Percentiles rank a stretch among this genome's conserved stretches.
These are phyloP conservation scores for Uloborus diversus DNA, from an alignment of 1,140 invertebrate genomes.

Conservation along the genomic window DNA sequence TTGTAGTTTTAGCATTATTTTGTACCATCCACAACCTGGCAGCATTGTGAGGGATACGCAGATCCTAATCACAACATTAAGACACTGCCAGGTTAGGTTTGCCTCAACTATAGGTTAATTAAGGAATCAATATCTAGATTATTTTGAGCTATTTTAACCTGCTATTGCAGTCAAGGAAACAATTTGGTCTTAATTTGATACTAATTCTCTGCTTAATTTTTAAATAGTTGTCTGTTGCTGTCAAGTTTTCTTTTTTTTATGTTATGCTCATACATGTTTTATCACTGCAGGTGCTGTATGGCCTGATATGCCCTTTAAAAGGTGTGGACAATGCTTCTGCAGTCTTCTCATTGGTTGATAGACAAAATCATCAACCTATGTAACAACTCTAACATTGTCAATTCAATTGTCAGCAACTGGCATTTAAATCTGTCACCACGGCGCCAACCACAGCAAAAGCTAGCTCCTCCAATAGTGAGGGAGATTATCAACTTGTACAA, in stretches of 20 bases:
- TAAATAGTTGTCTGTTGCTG: background rate
- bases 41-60: too few species aligned
- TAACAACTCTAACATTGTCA: conserved; percentile 2
- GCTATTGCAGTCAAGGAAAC: too few species aligned
- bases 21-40: too few species aligned
- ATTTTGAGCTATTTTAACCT: too few species aligned
- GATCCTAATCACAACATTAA: too few species aligned
- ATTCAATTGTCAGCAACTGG: conserved; percentile 14
- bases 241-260: background rate
- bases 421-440: conserved; percentile 63
- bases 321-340: conserved; percentile 55
- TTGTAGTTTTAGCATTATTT: too few species aligned
- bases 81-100: too few species aligned
- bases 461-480: conserved; percentile 74
- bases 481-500: conserved; percentile 97
- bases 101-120: too few species aligned
- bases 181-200: too few species aligned
- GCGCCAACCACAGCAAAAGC: conserved; percentile 57
- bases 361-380: conserved; percentile 34
- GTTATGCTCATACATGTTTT: background rate
- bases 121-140: too few species aligned
- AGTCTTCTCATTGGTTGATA: conserved; percentile 45
- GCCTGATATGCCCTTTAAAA: conserved; percentile 45
- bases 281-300: conserved; percentile 38
- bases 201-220: background rate